Conservation (phyloP, 2,888 invertebrate species). For the Heliconius cydno region DNA sequence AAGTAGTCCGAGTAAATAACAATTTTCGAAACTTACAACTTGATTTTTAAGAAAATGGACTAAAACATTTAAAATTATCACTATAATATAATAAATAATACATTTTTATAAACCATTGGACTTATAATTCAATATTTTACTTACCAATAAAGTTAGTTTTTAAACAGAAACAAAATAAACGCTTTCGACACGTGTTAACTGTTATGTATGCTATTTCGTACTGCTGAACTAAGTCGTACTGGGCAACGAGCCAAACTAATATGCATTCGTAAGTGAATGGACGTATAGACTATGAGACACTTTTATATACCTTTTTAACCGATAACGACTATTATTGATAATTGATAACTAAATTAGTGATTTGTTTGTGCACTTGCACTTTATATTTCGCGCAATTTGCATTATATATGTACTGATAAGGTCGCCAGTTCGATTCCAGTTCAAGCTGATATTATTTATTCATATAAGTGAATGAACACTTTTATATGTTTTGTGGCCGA, state of each 20-base stretch:
- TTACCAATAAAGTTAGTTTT: neutral
- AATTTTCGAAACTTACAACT: neutral
- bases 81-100: neutral
- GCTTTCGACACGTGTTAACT: neutral
- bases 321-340: neutral
- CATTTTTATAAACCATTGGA: neutral
- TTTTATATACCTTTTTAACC: neutral
- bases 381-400: neutral
- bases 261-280: neutral
- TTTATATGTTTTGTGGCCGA: no score
- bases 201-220: neutral
- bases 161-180: constrained; percentile 11
- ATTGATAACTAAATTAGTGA: neutral
- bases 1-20: neutral
- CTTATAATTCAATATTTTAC: neutral
- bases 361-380: neutral
- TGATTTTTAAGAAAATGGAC: neutral
- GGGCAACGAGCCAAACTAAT: constrained; percentile 15
- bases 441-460: no score
- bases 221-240: neutral
- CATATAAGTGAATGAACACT: no score
- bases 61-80: no score
- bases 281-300: neutral
- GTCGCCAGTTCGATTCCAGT: neutral
- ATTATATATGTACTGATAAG: neutral